Evolutionary conservation across 2,888 invertebrate species (phyloP), one percentile per base, ranked within the genome.

Genomic region (Hymenopus coronatus): DNA sequence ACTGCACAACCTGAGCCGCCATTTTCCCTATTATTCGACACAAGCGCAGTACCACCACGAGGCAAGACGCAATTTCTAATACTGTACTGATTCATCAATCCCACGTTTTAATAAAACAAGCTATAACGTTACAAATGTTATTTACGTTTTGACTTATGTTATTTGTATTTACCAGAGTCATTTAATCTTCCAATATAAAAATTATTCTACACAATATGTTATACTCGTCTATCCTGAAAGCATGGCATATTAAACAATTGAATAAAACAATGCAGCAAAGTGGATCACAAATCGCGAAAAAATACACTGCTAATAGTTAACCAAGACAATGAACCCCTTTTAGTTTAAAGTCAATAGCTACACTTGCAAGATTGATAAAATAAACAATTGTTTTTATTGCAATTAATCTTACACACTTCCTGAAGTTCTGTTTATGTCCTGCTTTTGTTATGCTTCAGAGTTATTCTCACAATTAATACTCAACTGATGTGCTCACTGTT

Each of bases 1-100:
- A 89, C 89, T 90, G 89, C 81, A 86, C 90, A n/a, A 90, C 90
- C 88, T 90, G 90, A 89, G 90, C 90, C 86, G 90, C 90, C 90
- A 90, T 90, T 88, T 90, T 90, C 81, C 88, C 87, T 46, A 83
- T 15, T 88, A 30, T 87, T 84, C n/a, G 28, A 89, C 82, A 83
- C 88, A 90, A 90, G 90, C 89, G 82, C 88, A 89, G 89, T 87
- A 83, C 82, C 84, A 89, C 90, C 90, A 90, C 90, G 90, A 90
- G 90, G 89, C 81, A 88, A 90, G 89, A 89, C 89, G 89, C 89
- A 89, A 87, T 89, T 89, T 83, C 28, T 84, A 25, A 82, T 83
- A 27, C 82, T 86, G 82, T 40, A 54, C 70, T 88, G 89, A 88
- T 83, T 86, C 88, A 88, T 88, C 88, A 89, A 89, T 40, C 27